Evolutionary conservation across 1,140 invertebrate genomes (phyloP).

Genomic region (Cydia fagiglandana): DNA sequence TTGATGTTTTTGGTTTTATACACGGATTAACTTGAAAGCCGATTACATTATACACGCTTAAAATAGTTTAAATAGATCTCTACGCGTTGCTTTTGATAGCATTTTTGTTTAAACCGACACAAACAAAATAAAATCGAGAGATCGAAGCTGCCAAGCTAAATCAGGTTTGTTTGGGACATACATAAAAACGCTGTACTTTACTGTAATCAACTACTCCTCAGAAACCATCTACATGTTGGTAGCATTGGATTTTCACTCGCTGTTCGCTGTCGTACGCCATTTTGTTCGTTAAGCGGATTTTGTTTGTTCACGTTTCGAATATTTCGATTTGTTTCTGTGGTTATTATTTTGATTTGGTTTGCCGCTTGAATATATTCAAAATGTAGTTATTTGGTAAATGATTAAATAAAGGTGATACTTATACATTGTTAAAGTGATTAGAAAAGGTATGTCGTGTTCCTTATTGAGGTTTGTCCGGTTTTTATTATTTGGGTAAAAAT

Average conservation of each 20-base stretch:
- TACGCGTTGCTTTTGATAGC: neutral
- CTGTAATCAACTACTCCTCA: neutral
- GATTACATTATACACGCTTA: neutral
- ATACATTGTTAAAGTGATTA: neutral
- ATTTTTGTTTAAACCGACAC: conserved; percentile 2
- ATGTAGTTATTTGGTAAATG: neutral
- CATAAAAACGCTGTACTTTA: neutral
- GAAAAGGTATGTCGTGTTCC: neutral
- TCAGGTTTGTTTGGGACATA: neutral
- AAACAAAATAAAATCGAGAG: neutral
- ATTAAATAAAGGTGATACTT: neutral
- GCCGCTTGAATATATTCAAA: neutral
- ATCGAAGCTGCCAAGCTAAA: neutral
- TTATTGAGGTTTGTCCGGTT: neutral
- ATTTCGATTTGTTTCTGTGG: conserved; percentile 11
- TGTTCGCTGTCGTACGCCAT: conserved; percentile 2
- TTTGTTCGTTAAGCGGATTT: neutral
- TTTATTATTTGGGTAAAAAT: neutral
- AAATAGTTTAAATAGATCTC: neutral
- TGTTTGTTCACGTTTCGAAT: neutral
- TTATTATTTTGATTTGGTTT: conserved; percentile 19
- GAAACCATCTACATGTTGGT: neutral
- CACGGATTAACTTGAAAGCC: no score
- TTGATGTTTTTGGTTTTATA: conserved; percentile 31
- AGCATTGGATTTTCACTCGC: conserved; percentile 1